Evolutionary conservation across 2,113 vertebrate genomes (phyloP).

Genomic region (Amphilophus citrinellus): DNA sequence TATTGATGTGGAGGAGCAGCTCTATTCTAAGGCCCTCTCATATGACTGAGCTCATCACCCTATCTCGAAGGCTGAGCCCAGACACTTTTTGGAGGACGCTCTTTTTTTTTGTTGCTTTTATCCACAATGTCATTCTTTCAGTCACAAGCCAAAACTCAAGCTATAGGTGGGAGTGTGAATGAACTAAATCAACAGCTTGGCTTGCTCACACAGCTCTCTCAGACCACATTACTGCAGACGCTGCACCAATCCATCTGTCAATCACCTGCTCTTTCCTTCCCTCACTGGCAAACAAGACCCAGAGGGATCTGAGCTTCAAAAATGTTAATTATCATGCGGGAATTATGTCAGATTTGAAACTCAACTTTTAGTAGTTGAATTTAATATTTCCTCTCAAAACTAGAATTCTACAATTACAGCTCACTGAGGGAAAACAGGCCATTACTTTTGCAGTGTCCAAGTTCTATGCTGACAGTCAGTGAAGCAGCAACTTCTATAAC

Average conservation of each 20-base stretch:
- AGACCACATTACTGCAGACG: not conserved
- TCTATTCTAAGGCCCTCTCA: not conserved
- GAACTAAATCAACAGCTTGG: not conserved
- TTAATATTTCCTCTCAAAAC: too few relatives aligned
- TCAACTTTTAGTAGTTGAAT: too few relatives aligned
- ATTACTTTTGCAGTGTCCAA: not conserved
- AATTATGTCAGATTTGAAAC: too few relatives aligned
- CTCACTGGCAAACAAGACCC: not conserved
- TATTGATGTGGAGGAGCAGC: not conserved
- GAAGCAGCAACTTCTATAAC: not conserved
- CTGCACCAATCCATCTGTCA: not conserved
- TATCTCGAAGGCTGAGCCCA: too few relatives aligned
- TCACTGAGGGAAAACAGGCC: not conserved
- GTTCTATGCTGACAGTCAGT: not conserved
- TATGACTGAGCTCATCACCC: not conserved
- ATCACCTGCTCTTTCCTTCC: not conserved
- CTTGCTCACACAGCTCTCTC: not conserved
- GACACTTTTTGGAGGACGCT: not conserved
- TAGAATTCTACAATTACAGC: too few relatives aligned
- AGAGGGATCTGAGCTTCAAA: not conserved
- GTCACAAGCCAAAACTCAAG: not conserved
- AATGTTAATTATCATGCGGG: too few relatives aligned
- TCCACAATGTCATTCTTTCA: not conserved
- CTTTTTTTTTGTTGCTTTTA: not conserved
- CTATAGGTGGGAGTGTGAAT: not conserved